These are phyloP conservation scores for Ailuropoda melanoleuca DNA, from an alignment of 2,113 vertebrate species.

Conservation along the genomic window DNA sequence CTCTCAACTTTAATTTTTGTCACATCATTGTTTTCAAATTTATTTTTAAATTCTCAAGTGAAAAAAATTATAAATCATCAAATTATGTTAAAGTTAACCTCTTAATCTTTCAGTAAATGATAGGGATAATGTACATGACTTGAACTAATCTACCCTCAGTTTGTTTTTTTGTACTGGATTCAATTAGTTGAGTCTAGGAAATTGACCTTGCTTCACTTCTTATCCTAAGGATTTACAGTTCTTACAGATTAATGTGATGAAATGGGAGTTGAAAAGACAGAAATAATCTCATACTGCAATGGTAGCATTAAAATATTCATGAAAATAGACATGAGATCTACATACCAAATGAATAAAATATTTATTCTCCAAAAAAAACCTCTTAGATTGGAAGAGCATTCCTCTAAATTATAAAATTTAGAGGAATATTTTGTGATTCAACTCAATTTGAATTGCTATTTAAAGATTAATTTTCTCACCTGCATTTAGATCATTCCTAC, in stretches of 20 bases:
- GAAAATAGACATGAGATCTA: background rate
- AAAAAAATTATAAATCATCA: background rate
- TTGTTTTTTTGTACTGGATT: background rate
- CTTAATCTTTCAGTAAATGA: background rate
- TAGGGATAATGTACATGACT: background rate
- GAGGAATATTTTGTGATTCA: background rate
- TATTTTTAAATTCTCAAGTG: background rate
- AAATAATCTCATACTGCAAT: background rate
- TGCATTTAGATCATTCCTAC: background rate
- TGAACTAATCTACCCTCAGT: background rate
- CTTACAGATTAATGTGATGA: background rate
- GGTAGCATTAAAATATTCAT: background rate
- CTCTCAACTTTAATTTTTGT: background rate
- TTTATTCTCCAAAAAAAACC: constrained; percentile 2
- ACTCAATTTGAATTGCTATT: background rate
- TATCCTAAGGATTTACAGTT: background rate
- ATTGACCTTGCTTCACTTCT: background rate
- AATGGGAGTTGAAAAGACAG: background rate
- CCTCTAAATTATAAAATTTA: background rate
- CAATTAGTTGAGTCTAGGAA: background rate
- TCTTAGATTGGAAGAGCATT: background rate
- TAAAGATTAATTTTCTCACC: background rate
- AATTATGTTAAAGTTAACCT: background rate
- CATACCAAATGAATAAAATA: background rate
- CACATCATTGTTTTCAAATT: background rate